Evolutionary conservation across 2,113 vertebrate genomes (phyloP).

Genomic region (Rhineura floridana): DNA sequence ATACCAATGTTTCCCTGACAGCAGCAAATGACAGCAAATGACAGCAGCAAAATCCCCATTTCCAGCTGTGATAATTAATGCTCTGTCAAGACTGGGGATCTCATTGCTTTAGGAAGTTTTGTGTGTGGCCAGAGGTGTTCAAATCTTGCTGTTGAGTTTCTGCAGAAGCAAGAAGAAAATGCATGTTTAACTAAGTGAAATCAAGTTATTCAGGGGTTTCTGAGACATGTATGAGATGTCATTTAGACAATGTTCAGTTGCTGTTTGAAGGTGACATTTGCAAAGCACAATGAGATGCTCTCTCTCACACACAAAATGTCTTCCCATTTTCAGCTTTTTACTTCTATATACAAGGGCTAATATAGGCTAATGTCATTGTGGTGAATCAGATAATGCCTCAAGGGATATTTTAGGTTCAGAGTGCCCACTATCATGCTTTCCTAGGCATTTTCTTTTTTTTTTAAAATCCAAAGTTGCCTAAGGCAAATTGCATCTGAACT

Average conservation of each 20-base stretch:
- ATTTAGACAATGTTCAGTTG: not conserved
- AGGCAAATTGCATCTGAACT: not conserved
- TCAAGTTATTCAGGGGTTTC: not conserved
- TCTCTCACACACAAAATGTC: constrained; percentile 12
- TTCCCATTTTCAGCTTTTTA: constrained; percentile 18
- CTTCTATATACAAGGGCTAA: constrained; percentile 6
- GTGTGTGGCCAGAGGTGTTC: constrained; percentile 54
- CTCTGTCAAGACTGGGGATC: constrained; percentile 60
- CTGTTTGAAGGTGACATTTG: constrained; percentile 35
- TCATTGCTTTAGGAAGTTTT: constrained; percentile 49
- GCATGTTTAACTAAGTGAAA: constrained; percentile 24
- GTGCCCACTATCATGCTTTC: not conserved
- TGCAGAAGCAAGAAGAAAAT: not conserved
- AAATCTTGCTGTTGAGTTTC: constrained; percentile 39
- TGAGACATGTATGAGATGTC: not conserved
- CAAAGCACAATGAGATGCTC: constrained; percentile 1
- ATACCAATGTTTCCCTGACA: constrained; percentile 62
- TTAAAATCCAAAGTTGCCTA: not conserved
- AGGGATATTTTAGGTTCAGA: not conserved
- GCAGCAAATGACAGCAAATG: constrained; percentile 53
- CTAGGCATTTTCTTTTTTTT: not conserved
- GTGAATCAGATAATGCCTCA: not conserved
- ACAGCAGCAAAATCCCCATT: constrained; percentile 42
- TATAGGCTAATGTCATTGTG: not conserved
- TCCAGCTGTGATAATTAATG: constrained; percentile 73